Conservation (phyloP, 2,113 vertebrate species). For the Phylloscopus whistleri region DNA sequence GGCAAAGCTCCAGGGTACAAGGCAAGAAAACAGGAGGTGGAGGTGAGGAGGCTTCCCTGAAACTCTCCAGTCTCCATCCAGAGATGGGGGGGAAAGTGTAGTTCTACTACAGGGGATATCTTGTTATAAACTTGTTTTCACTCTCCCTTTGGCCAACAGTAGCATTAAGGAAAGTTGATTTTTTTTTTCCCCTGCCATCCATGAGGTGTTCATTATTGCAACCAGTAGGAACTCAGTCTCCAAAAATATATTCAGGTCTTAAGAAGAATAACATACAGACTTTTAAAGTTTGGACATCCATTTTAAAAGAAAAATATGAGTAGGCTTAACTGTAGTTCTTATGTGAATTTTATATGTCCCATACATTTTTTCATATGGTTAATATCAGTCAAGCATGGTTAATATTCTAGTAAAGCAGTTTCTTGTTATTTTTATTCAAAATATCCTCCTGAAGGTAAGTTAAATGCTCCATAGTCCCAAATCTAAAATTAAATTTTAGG, state of each 20-base stretch:
- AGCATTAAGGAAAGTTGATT: not conserved
- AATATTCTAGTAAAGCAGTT: conserved; percentile 52
- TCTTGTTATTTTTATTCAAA: conserved; percentile 68
- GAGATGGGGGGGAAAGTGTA: fast-evolving
- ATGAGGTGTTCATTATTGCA: conserved; percentile 37
- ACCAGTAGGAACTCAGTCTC: conserved; percentile 40
- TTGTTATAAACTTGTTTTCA: conserved; percentile 15
- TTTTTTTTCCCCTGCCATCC: not conserved
- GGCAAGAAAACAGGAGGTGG: not conserved
- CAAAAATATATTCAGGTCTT: conserved; percentile 38
- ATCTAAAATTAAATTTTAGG: conserved; percentile 60
- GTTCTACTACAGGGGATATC: not conserved
- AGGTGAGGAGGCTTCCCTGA: not conserved
- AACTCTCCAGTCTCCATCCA: not conserved
- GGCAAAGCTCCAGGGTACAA: not conserved
- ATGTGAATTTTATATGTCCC: conserved; percentile 27
- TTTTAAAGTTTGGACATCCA: conserved; percentile 38
- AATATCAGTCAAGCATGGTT: conserved; percentile 55
- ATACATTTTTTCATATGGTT: conserved; percentile 44
- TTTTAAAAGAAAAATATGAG: conserved; percentile 50
- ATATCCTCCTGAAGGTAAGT: conserved; percentile 55
- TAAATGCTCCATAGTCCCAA: conserved; percentile 28
- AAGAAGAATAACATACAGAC: conserved; percentile 4
- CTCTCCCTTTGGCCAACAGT: not conserved
- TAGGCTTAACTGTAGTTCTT: conserved; percentile 31